Conservation (phyloP, 2,797 vertebrate species). For the Haliaeetus albicilla region DNA sequence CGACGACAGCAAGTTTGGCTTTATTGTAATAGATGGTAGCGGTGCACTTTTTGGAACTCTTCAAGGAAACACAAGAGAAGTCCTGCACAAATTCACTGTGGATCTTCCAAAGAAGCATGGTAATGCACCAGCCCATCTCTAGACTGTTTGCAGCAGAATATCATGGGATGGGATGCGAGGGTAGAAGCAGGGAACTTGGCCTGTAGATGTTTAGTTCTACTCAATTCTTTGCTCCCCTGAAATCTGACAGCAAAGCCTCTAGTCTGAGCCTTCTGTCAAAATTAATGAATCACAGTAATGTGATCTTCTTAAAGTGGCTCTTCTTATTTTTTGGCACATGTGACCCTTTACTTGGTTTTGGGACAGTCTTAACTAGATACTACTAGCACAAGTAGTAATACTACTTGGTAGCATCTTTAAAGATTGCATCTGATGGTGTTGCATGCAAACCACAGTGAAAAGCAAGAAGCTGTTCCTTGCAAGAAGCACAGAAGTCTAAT, state of each 20-base stretch:
- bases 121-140: conserved; percentile 53
- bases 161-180: background rate
- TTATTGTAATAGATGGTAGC: conserved; percentile 97
- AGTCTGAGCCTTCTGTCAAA: conserved; percentile 13
- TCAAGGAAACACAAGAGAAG: conserved; percentile 98
- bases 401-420: background rate
- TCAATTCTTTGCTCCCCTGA: background rate
- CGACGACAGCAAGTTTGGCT: conserved; percentile 98
- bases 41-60: conserved; percentile 97
- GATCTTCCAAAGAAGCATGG: conserved; percentile 99
- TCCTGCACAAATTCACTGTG: conserved; percentile 99
- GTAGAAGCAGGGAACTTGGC: background rate
- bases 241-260: conserved; percentile 34
- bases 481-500: background rate
- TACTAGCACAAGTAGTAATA: background rate
- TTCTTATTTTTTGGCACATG: background rate
- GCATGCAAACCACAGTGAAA: background rate
- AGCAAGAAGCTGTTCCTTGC: background rate
- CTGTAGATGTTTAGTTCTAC: background rate
- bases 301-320: background rate
- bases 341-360: background rate
- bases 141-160: background rate
- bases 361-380: background rate
- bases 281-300: background rate
- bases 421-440: background rate